These are phyloP conservation scores for Lagopus leucura DNA, from an alignment of 2,113 vertebrate genomes.

Conservation along the genomic window DNA sequence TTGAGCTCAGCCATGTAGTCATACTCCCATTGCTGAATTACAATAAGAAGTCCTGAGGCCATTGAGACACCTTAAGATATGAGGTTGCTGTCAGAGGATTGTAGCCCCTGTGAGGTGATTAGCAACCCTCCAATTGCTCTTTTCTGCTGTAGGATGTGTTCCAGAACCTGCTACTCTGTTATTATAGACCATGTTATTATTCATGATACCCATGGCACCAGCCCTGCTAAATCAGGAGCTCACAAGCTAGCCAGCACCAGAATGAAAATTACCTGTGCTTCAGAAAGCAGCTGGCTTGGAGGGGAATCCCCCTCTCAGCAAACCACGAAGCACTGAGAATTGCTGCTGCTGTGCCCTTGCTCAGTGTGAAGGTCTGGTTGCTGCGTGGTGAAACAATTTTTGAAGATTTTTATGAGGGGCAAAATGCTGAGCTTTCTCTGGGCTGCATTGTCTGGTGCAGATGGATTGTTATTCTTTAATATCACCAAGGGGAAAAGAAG, in stretches of 20 bases:
- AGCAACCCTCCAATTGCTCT: neutral
- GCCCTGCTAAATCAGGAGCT: neutral
- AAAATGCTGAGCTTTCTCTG: neutral
- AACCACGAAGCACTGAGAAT: neutral
- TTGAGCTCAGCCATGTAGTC: neutral
- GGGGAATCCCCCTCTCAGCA: neutral
- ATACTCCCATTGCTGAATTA: neutral
- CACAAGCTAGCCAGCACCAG: neutral
- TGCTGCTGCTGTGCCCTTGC: neutral
- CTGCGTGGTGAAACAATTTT: neutral
- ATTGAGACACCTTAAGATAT: neutral
- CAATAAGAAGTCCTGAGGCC: neutral
- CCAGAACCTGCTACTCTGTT: neutral
- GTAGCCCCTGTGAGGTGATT: neutral
- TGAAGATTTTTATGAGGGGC: neutral
- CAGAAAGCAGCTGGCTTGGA: neutral
- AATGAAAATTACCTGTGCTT: neutral
- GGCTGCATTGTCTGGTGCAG: neutral
- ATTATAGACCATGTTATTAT: neutral
- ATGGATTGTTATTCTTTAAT: neutral
- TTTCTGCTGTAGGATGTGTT: neutral
- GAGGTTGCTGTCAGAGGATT: neutral
- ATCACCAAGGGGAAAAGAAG: neutral
- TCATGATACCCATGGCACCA: neutral
- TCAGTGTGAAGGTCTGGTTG: neutral